A percentile compares a stretch with the other conserved stretches of the same genome.
Conservation (phyloP, 2,888 invertebrate species). For the Gerris lacustris region DNA sequence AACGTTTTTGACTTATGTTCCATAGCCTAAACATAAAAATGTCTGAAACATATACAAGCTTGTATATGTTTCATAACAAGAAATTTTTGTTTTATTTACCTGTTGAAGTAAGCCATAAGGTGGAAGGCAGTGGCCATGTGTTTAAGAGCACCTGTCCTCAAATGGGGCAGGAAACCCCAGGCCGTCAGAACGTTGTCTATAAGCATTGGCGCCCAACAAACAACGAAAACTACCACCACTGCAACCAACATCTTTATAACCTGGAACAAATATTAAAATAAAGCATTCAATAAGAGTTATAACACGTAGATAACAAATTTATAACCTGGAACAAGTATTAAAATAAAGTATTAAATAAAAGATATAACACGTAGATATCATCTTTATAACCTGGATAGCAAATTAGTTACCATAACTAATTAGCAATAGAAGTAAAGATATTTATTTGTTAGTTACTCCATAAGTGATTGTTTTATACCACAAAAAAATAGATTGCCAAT, state of each 20-base stretch:
- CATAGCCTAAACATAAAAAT: no score
- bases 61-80: neutral
- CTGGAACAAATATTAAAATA: conserved; percentile 37
- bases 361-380: neutral
- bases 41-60: no score
- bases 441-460: no score
- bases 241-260: conserved; percentile 63
- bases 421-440: no score
- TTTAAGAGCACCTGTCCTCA: conserved; percentile 43
- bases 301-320: conserved; percentile 35
- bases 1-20: no score
- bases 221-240: conserved; percentile 52
- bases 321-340: conserved; percentile 46
- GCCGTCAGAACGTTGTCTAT: conserved; percentile 53
- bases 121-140: conserved; percentile 50
- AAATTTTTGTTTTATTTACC: conserved; percentile 35
- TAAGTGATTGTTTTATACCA: no score
- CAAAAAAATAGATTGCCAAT: no score
- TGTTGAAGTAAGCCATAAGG: conserved; percentile 56
- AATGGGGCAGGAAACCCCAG: conserved; percentile 43
- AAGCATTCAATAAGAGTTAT: neutral
- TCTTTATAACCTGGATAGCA: conserved; percentile 48
- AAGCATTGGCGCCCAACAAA: conserved; percentile 57
- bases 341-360: neutral
- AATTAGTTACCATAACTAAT: neutral